phyloP scores from a whole-genome alignment of 2,888 invertebrate species.

The Macaria liturata region DNA sequence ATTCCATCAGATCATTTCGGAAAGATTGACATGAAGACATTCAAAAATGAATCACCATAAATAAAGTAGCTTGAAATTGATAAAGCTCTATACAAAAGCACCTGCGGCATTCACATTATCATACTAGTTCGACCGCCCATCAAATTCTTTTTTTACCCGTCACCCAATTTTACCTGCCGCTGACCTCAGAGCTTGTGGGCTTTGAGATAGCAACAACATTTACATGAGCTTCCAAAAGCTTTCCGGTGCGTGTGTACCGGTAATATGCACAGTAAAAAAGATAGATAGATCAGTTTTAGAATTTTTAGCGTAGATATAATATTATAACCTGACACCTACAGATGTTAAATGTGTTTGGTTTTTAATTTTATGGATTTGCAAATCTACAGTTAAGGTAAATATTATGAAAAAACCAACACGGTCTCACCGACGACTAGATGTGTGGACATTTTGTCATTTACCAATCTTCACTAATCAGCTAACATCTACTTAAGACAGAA shows the following conservation, averaged over 20 bases:
- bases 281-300: too few species aligned
- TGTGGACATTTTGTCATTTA: too few species aligned
- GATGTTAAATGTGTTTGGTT: too few species aligned
- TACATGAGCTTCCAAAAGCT: not conserved
- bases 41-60: constrained; percentile 40
- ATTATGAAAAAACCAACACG: too few species aligned
- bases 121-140: constrained; percentile 16
- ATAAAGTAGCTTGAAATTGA: constrained; percentile 18
- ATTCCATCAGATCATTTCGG: constrained; percentile 28
- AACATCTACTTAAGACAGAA: too few species aligned
- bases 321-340: too few species aligned
- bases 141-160: constrained; percentile 21
- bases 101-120: constrained; percentile 21
- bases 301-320: too few species aligned
- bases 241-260: constrained; percentile 4
- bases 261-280: too few species aligned
- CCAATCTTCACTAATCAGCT: too few species aligned
- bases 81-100: constrained; percentile 14
- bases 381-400: too few species aligned
- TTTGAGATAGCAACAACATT: constrained; percentile 18
- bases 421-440: too few species aligned
- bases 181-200: constrained; percentile 20
- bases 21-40: constrained; percentile 24
- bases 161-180: constrained; percentile 18
- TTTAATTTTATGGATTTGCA: too few species aligned